Evolutionary conservation across 2,797 vertebrate species (phyloP).

Genomic region (Poeciliopsis turneri): DNA sequence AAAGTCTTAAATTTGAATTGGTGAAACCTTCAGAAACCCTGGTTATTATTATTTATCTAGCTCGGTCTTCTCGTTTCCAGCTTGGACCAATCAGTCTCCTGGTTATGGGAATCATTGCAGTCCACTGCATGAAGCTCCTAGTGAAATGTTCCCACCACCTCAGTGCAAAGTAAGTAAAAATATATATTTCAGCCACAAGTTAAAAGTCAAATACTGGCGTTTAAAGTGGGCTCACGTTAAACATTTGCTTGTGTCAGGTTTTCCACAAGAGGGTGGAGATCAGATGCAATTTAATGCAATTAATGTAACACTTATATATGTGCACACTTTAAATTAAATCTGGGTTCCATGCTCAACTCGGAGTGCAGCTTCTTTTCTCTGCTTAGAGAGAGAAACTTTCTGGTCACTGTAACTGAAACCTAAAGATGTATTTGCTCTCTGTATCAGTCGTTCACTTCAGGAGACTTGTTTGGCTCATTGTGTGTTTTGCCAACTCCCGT

Average conservation of each 20-base stretch:
- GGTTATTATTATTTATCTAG: neutral
- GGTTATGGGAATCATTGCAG: constrained; percentile 89
- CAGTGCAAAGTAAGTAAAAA: constrained; percentile 86
- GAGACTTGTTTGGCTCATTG: neutral
- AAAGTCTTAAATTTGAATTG: too few relatives aligned
- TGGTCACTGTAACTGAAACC: neutral
- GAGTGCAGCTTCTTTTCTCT: neutral
- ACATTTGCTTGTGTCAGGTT: neutral
- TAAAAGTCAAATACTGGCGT: neutral
- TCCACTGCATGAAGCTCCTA: constrained; percentile 94
- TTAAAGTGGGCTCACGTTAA: neutral
- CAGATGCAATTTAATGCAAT: neutral
- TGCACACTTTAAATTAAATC: neutral
- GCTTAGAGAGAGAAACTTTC: neutral
- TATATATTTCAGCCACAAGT: neutral
- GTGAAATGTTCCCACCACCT: constrained; percentile 93
- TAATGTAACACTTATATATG: neutral
- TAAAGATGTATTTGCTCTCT: neutral
- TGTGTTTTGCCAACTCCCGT: neutral
- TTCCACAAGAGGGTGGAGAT: neutral
- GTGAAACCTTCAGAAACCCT: too few relatives aligned
- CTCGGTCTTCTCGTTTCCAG: constrained; percentile 65
- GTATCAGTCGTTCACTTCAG: neutral
- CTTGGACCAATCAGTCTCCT: constrained; percentile 92
- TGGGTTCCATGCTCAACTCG: neutral